Conservation (phyloP, 2,888 invertebrate species). For the Caenorhabditis virilis region DNA sequence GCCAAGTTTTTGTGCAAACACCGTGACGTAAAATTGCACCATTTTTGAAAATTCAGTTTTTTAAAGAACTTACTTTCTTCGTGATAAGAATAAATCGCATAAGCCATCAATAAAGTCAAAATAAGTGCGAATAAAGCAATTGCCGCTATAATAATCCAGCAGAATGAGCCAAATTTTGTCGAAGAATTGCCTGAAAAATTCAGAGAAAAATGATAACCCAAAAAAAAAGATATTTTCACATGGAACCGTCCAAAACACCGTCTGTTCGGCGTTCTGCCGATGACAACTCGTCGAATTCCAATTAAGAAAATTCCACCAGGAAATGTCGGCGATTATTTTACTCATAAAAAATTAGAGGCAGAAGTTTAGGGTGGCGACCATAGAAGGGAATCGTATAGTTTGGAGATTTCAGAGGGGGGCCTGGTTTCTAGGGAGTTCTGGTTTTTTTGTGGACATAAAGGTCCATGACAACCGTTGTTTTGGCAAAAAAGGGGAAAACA, state of each 20-base stretch:
- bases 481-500: too few relatives aligned
- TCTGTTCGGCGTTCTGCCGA: conserved; percentile 51
- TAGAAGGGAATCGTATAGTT: too few relatives aligned
- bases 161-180: conserved; percentile 45
- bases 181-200: conserved; percentile 17
- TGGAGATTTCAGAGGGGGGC: too few relatives aligned
- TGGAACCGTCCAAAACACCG: conserved; percentile 62
- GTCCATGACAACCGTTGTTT: too few relatives aligned
- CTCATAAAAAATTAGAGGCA: conserved; percentile 33
- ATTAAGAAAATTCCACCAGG: conserved; percentile 66
- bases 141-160: conserved; percentile 47
- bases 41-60: not conserved
- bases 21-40: not conserved
- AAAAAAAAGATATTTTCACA: too few relatives aligned
- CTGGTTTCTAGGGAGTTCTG: too few relatives aligned
- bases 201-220: too few relatives aligned
- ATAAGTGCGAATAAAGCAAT: conserved; percentile 35
- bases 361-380: too few relatives aligned
- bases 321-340: conserved; percentile 55
- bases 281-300: conserved; percentile 65
- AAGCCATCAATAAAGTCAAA: conserved; percentile 17
- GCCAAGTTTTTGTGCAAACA: not conserved
- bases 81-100: conserved; percentile 44
- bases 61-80: conserved; percentile 44
- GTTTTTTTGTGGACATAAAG: too few relatives aligned